phyloP scores from a whole-genome alignment of 2,888 invertebrate genomes.

The Melieria crassipennis region DNA sequence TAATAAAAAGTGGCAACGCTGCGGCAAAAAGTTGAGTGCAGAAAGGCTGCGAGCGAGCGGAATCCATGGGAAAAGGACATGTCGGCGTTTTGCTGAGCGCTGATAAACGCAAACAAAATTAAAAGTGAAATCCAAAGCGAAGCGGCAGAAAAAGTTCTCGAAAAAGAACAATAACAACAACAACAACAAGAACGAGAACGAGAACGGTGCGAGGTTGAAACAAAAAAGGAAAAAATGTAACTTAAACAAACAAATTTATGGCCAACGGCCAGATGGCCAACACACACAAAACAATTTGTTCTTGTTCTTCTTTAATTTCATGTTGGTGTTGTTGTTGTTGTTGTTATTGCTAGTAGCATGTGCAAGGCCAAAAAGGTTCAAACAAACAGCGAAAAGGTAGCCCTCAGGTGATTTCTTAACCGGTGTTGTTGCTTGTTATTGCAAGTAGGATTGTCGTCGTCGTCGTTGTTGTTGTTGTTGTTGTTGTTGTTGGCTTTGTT shows the following conservation, averaged over 20 bases:
- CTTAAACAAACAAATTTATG: slow-evolving; percentile 28
- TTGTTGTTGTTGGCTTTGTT: too few species aligned
- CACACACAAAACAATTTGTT: background rate
- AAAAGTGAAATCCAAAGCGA: slow-evolving; percentile 5
- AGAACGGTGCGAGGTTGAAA: background rate
- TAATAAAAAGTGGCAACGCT: too few species aligned
- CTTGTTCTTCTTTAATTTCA: too few species aligned
- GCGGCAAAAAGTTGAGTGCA: too few species aligned
- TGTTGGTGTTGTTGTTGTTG: too few species aligned
- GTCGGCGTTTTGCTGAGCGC: slow-evolving; percentile 15
- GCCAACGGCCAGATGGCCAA: slow-evolving; percentile 11
- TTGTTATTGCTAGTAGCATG: too few species aligned
- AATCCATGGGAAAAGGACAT: slow-evolving; percentile 10
- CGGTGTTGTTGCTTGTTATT: background rate
- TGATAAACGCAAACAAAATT: slow-evolving; percentile 25
- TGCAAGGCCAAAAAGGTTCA: background rate
- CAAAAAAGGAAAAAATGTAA: background rate
- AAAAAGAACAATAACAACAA: too few species aligned
- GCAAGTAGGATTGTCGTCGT: too few species aligned
- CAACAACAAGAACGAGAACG: slow-evolving; percentile 1
- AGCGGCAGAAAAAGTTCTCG: too few species aligned
- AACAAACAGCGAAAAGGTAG: background rate
- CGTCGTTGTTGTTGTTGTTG: too few species aligned
- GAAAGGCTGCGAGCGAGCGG: too few species aligned
- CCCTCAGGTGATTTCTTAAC: slow-evolving; percentile 9